Evolutionary conservation across 2,113 vertebrate genomes (phyloP), one percentile per base, ranked within the genome.

Genomic region (Leptodactylus fuscus): DNA sequence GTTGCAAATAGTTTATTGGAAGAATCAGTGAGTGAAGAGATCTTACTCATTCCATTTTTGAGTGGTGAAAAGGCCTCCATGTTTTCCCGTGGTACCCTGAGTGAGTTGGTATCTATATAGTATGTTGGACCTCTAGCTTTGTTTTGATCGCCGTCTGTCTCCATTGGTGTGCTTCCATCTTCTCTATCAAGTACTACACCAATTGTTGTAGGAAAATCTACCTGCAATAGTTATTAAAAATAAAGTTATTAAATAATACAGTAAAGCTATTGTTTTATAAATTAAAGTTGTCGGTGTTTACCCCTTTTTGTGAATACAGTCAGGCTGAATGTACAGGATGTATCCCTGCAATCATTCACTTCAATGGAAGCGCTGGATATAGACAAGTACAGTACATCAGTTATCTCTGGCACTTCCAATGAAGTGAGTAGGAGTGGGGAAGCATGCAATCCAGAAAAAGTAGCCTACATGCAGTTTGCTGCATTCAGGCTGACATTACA

Each of bases 11-110:
- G n/a, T n/a, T n/a, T n/a, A n/a, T n/a, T n/a, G n/a, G n/a, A n/a
- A n/a, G n/a, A n/a, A n/a, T n/a, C 46, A 73, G 9, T 4, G 29
- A 55, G 13, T 15, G 41, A 51, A 58, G 82, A 91, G 49, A 85
- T 91, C 96, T 67, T 96, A 99, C 98, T 98, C 97, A 98, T 99
- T 91, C 98, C 98, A 87, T 99, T 99, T 91, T 99, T 99, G 36
- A 99, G 93, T 0, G 98, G 98, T 81, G 97, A 99, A 93, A 98
- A 97, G 87, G 98, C 97, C 89, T 99, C 98, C 95, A 98, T 98
- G 87, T 93, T 98, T 89, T 99, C 97, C 81, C 98, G 93, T 2
- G 98, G 96, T 71, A 99, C 97, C 81, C 97, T 94, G 85, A 99
- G 92, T 83, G 98, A 96, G 90, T 99, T 99, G 85, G 97, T 99